Evolutionary conservation across 1,140 invertebrate species (phyloP).

Genomic region (Stegodyphus mimosarum): DNA sequence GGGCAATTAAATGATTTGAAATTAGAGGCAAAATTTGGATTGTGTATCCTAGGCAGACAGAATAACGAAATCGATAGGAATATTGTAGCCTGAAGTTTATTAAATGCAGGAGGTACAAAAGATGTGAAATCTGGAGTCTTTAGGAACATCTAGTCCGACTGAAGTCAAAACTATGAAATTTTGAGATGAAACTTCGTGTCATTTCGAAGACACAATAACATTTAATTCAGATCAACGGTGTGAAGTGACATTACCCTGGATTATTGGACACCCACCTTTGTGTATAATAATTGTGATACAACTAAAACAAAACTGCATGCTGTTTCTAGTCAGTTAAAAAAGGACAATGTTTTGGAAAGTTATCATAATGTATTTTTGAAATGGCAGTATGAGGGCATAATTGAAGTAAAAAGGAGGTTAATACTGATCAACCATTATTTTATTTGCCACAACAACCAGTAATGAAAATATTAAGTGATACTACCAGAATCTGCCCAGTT

Average conservation of each 20-base stretch:
- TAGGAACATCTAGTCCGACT: not conserved
- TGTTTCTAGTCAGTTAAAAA: constrained; percentile 6
- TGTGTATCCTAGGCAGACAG: no score
- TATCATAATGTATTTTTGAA: not conserved
- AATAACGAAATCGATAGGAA: no score
- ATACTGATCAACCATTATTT: no score
- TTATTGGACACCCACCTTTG: constrained; percentile 6
- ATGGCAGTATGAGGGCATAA: no score
- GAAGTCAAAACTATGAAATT: not conserved
- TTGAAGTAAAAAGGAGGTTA: no score
- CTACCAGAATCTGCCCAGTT: no score
- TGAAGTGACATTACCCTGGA: constrained; percentile 15
- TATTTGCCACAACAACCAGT: no score
- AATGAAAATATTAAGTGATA: no score
- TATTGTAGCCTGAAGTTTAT: no score
- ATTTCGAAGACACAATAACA: not conserved
- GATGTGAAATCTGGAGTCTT: not conserved
- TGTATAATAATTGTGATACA: constrained; percentile 17
- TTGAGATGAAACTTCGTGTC: not conserved
- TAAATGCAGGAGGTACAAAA: no score
- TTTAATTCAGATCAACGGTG: not conserved
- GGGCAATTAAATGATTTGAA: no score
- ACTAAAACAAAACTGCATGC: constrained; percentile 8
- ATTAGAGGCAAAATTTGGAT: no score
- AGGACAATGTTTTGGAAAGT: not conserved